phyloP scores from a whole-genome alignment of 2,113 vertebrate genomes.

The Pipra filicauda region DNA sequence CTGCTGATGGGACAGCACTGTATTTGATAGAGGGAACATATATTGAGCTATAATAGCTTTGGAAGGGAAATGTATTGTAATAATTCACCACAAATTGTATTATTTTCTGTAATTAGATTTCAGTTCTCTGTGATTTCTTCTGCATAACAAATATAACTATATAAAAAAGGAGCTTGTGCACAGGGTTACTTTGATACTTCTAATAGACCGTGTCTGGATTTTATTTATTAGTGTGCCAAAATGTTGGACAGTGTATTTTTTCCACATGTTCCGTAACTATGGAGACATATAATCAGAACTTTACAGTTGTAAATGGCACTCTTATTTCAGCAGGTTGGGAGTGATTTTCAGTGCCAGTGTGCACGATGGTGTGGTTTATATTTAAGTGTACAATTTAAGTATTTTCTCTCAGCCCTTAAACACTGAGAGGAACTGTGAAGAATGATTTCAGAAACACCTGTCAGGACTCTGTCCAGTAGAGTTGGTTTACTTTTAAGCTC shows the following conservation, averaged over 20 bases:
- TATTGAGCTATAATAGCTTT: constrained; percentile 27
- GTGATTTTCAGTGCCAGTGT: neutral
- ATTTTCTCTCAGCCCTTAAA: neutral
- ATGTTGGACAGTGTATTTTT: constrained; percentile 61
- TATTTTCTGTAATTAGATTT: constrained; percentile 51
- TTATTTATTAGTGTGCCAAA: constrained; percentile 70
- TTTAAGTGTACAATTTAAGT: neutral
- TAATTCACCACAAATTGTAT: constrained; percentile 51
- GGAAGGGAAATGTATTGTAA: constrained; percentile 53
- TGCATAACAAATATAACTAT: constrained; percentile 49
- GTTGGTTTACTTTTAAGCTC: neutral
- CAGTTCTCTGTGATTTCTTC: constrained; percentile 44
- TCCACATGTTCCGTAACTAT: constrained; percentile 54
- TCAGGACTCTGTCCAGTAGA: neutral
- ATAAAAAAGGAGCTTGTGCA: constrained; percentile 58
- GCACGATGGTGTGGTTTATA: neutral
- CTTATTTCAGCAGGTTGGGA: constrained; percentile 2
- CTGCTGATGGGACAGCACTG: neutral
- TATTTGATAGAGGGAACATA: neutral
- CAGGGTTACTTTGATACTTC: constrained; percentile 59
- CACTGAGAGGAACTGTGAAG: neutral
- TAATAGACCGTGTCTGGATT: constrained; percentile 63
- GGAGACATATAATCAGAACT: constrained; percentile 47
- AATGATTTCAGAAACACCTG: neutral
- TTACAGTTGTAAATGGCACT: constrained; percentile 40